Conservation (phyloP, 2,797 vertebrate genomes). For the Sebastes paucispinis region DNA sequence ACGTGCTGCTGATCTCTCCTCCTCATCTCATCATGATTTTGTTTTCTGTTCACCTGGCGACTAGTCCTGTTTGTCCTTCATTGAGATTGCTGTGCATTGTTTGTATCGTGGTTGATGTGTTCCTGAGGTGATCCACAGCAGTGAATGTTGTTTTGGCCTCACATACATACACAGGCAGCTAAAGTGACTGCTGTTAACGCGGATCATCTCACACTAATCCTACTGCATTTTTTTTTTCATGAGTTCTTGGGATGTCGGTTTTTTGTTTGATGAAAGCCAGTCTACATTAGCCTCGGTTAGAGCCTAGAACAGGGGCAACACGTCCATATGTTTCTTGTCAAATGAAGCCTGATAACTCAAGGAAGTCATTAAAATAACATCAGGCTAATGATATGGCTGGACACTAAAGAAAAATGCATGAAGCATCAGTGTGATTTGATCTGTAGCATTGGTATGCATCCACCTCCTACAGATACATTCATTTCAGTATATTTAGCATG, state of each 20-base stretch:
- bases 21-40: conserved; percentile 45
- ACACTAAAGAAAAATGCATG: conserved; percentile 49
- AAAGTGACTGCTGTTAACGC: conserved; percentile 14
- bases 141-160: conserved; percentile 8
- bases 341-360: conserved; percentile 11
- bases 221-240: not conserved
- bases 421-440: conserved; percentile 61
- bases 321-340: not conserved
- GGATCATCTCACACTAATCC: conserved; percentile 60
- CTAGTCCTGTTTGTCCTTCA: conserved; percentile 15
- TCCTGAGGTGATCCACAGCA: conserved; percentile 18
- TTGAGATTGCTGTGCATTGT: conserved; percentile 62
- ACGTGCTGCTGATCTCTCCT: conserved; percentile 45
- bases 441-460: conserved; percentile 27
- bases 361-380: not conserved
- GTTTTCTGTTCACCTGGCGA: conserved; percentile 35
- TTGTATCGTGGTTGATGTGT: conserved; percentile 29
- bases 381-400: not conserved
- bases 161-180: not conserved
- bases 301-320: not conserved
- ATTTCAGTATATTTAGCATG: conserved; percentile 3
- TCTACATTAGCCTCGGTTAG: not conserved
- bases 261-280: conserved; percentile 2
- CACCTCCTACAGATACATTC: not conserved
- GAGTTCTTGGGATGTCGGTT: not conserved